Base-by-base conservation (phyloP, 2,797 vertebrate species). In the Gymnopithys bicolor region DNA sequence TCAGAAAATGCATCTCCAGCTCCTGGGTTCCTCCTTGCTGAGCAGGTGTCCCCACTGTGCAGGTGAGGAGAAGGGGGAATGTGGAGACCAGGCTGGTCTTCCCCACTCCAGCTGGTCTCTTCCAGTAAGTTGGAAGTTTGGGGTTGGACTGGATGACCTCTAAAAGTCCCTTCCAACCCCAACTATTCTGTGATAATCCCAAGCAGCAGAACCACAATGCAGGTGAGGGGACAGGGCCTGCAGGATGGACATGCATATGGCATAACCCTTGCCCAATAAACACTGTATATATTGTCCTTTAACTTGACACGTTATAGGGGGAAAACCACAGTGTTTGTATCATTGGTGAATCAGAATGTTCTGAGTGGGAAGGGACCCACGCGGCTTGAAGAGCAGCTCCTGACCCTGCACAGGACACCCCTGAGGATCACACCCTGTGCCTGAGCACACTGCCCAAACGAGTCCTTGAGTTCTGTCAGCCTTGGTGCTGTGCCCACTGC, bases 131-230 rank as follows among this genome's bases (percentile, higher is more conserved):
- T 71, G 25, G 24, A 46, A 41, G 12, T 46, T 41, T 35, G 10
- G 33, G 18, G 18, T 10, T 52, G 21, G 51, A 33, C 17, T 22
- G 13, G 17, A 19, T 64, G 23, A 21, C 19, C 6, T 64, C 45
- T 43, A 17, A 81, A 62, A 30, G 10, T 35, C 7, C 13, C 15
- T 68, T 75, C 74, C 22, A 48, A 35, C 8, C 10, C 35, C 6
- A 10, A 16, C 21, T 58, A 9, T 39, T 58, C 8, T 33, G 12
- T 52, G 33, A 32, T 41, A 8, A 10, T 5, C 5, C 5, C 12
- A 7, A 8, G 24, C 28, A 55, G 19, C 41, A 33, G 53, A 17
- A 56, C 0, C 0, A 0, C 0, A 1, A 1, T 8, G 6, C 27
- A 13, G 35, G 5, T 4, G 8, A 9, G 35, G 22, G 10, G 27